These are phyloP conservation scores for Choreutis nemorana DNA, from an alignment of 2,888 invertebrate genomes.

Conservation along the genomic window DNA sequence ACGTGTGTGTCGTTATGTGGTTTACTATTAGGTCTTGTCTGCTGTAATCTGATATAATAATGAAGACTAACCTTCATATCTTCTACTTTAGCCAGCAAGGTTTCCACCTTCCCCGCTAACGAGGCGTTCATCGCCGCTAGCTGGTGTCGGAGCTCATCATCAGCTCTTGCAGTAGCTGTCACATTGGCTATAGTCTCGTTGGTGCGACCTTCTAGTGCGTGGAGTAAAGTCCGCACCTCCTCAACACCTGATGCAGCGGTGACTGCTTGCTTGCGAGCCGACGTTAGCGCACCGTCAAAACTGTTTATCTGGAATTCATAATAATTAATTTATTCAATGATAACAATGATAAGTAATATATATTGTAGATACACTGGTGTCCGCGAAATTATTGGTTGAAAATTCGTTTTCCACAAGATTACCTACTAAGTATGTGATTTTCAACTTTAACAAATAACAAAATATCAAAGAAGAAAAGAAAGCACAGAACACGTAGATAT, in stretches of 20 bases:
- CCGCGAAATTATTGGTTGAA: too few species aligned
- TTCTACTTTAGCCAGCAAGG: slow-evolving; percentile 35
- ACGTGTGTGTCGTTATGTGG: too few species aligned
- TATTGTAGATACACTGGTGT: neutral
- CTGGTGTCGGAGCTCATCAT: slow-evolving; percentile 30
- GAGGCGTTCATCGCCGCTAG: slow-evolving; percentile 34
- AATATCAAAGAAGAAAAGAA: too few species aligned
- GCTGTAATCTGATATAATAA: neutral
- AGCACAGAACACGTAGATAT: too few species aligned
- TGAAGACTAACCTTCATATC: slow-evolving; percentile 35
- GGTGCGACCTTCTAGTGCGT: slow-evolving; percentile 34
- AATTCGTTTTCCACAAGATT: too few species aligned
- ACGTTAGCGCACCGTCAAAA: slow-evolving; percentile 42
- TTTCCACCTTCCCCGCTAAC: slow-evolving; percentile 30
- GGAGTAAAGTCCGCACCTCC: slow-evolving; percentile 35
- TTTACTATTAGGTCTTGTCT: too few species aligned
- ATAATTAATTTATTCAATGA: neutral
- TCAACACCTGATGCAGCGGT: slow-evolving; percentile 45
- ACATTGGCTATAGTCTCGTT: slow-evolving; percentile 50
- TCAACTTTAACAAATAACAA: too few species aligned
- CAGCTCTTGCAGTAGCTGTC: slow-evolving; percentile 25
- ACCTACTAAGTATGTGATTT: too few species aligned
- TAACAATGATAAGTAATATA: neutral
- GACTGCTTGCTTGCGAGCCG: slow-evolving; percentile 45
- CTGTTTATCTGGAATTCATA: slow-evolving; percentile 54